Percentiles rank a stretch among this genome's conserved stretches.
phyloP scores from a whole-genome alignment of 2,113 vertebrate genomes.

The Peromyscus californicus region DNA sequence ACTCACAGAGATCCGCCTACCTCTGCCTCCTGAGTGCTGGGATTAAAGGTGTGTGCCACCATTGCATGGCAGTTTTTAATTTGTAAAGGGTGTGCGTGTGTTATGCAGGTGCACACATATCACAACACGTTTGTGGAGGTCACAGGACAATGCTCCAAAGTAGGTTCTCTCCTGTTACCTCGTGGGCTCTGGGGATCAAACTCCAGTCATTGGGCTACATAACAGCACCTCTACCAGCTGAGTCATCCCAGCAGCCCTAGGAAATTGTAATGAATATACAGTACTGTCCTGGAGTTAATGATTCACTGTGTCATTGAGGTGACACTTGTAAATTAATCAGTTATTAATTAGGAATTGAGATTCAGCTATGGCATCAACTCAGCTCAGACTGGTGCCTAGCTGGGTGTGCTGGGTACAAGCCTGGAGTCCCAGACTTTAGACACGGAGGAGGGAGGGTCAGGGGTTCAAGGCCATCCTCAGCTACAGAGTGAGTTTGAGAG shows the following conservation, averaged over 20 bases:
- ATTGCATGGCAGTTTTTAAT: too few species aligned
- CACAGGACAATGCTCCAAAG: not conserved
- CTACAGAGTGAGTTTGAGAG: too few species aligned
- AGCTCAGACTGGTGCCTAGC: not conserved
- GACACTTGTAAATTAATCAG: conserved; percentile 11
- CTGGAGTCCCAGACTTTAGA: not conserved
- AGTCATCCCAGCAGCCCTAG: not conserved
- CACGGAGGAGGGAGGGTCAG: not conserved
- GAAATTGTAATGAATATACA: not conserved
- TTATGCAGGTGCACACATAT: not conserved
- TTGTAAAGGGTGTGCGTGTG: not conserved
- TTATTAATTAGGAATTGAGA: conserved; percentile 47
- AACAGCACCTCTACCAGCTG: not conserved
- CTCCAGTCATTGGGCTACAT: not conserved
- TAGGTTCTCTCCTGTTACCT: not conserved
- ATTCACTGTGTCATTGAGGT: not conserved
- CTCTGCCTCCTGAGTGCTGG: too few species aligned
- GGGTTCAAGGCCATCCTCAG: not conserved
- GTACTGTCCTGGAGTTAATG: not conserved
- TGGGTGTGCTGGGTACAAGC: too few species aligned
- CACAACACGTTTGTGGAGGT: not conserved
- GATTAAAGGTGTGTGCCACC: too few species aligned
- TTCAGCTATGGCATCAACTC: not conserved
- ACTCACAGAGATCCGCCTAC: too few species aligned
- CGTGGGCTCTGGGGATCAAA: not conserved